These are phyloP conservation scores for Hemiprocne comata DNA, from an alignment of 2,113 vertebrate genomes.

Conservation along the genomic window DNA sequence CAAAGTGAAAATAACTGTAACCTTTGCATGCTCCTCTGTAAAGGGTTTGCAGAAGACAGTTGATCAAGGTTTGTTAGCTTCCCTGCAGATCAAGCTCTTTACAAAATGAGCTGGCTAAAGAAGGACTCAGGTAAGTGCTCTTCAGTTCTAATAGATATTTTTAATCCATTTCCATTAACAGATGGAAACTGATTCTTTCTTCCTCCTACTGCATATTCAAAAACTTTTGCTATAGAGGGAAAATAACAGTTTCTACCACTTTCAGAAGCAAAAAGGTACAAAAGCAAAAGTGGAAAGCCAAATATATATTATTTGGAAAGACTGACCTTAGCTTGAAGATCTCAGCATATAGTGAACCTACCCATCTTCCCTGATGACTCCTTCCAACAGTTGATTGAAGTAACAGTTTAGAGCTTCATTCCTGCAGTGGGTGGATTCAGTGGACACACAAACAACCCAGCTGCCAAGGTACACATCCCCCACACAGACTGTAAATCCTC, in stretches of 20 bases:
- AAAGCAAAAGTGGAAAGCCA: not conserved
- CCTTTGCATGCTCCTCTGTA: not conserved
- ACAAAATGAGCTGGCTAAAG: not conserved
- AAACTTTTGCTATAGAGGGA: not conserved
- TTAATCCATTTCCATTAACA: conserved; percentile 22
- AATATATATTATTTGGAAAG: not conserved
- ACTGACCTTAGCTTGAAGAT: not conserved
- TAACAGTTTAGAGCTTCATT: not conserved
- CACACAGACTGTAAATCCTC: not conserved
- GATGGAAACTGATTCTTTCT: not conserved
- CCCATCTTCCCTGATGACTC: not conserved
- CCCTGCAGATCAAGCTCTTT: not conserved
- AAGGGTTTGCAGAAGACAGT: not conserved
- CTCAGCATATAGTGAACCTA: not conserved
- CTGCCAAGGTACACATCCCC: not conserved
- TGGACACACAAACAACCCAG: not conserved
- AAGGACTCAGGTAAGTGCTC: not conserved
- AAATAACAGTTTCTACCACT: not conserved
- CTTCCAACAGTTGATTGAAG: not conserved
- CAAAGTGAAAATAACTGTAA: not conserved
- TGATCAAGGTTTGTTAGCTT: not conserved
- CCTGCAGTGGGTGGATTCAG: not conserved
- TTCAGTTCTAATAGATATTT: not conserved
- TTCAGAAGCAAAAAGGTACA: not conserved
- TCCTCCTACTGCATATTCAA: not conserved